Conservation (phyloP, 2,888 invertebrate species). For the Apodemia mormo region DNA sequence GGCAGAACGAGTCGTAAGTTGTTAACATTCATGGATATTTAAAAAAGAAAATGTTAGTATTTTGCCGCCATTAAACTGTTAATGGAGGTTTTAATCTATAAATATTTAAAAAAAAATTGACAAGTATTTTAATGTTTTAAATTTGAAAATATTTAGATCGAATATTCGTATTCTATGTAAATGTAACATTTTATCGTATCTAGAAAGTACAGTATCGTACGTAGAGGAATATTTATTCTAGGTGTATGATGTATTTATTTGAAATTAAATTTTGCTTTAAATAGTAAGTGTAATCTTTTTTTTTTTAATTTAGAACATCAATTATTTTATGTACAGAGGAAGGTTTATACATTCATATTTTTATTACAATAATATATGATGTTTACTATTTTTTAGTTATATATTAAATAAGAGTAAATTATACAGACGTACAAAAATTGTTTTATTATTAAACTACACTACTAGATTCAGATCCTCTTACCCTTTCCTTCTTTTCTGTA, state of each 20-base stretch:
- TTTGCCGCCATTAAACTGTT: background rate
- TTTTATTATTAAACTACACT: slow-evolving; percentile 8
- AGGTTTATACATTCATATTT: slow-evolving; percentile 17
- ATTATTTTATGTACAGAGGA: slow-evolving; percentile 14
- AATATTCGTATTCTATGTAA: slow-evolving; percentile 9
- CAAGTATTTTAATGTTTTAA: slow-evolving; percentile 1
- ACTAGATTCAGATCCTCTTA: background rate
- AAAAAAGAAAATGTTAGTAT: background rate
- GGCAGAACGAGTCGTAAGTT: background rate
- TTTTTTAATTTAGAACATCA: background rate
- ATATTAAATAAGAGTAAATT: slow-evolving; percentile 1
- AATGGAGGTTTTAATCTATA: slow-evolving; percentile 5
- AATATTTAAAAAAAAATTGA: background rate
- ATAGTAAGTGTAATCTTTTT: slow-evolving; percentile 8
- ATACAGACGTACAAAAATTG: slow-evolving; percentile 22
- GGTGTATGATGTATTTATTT: slow-evolving; percentile 8
- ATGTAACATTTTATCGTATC: slow-evolving; percentile 11
- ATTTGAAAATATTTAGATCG: background rate
- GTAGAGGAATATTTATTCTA: background rate
- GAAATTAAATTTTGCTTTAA: slow-evolving; percentile 8
- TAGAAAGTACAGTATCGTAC: background rate
- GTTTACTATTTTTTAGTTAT: slow-evolving; percentile 12
- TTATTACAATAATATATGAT: slow-evolving; percentile 1
- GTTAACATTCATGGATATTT: background rate
- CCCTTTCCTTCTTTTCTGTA: background rate